Conservation (phyloP, 2,888 invertebrate species). For the Eulithis testata region DNA sequence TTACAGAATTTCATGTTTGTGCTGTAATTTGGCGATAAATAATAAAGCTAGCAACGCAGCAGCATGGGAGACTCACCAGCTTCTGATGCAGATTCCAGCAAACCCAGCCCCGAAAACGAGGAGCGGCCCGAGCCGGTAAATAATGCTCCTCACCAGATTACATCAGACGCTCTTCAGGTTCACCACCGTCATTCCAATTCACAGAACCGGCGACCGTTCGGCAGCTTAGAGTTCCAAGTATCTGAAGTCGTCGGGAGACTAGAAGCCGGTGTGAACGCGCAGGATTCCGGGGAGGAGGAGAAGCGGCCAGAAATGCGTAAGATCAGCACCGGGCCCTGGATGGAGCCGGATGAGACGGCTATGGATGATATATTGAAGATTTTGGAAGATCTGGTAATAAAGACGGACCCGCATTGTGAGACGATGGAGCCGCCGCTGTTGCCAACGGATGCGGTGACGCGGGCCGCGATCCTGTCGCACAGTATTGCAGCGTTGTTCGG, state of each 20-base stretch:
- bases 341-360: conserved; percentile 82
- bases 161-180: conserved; percentile 28
- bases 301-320: conserved; percentile 72
- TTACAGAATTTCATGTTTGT: conserved; percentile 78
- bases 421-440: conserved; percentile 85
- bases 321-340: conserved; percentile 76
- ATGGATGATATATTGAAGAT: conserved; percentile 86
- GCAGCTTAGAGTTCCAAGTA: conserved; percentile 88
- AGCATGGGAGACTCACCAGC: conserved; percentile 78
- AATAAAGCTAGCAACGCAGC: conserved; percentile 70
- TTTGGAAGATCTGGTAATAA: conserved; percentile 85
- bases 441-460: conserved; percentile 86
- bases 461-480: conserved; percentile 91
- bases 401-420: conserved; percentile 86
- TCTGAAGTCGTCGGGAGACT: conserved; percentile 89
- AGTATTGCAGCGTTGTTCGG: conserved; percentile 94
- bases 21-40: conserved; percentile 58
- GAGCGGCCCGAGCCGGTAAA: conserved; percentile 65
- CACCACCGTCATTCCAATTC: conserved; percentile 44
- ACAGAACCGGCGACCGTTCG: conserved; percentile 86
- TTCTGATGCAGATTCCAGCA: conserved; percentile 67
- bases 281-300: conserved; percentile 71
- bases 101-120: conserved; percentile 61
- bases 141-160: conserved; percentile 20
- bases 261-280: conserved; percentile 86